Conservation (phyloP, 2,888 invertebrate species). For the Cryptosula pallasiana region DNA sequence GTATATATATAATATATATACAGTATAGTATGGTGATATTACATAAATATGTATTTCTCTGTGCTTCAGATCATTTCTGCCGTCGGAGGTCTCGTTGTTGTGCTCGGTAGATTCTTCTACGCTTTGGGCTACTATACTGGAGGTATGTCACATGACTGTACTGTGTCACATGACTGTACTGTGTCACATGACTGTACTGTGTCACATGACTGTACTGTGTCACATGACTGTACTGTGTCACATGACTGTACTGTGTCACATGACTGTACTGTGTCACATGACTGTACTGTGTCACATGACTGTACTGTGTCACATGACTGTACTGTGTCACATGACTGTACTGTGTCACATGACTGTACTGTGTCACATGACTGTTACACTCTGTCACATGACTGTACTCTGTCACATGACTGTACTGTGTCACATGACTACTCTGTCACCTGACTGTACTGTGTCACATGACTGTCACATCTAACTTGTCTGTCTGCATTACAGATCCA, state of each 20-base stretch:
- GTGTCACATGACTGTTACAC: not conserved
- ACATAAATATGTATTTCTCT: no score
- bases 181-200: not conserved
- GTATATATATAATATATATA: no score
- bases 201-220: not conserved
- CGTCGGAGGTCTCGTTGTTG: constrained; percentile 50
- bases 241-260: no score
- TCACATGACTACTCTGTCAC: not conserved
- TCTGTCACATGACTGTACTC: not conserved
- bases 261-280: not conserved
- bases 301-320: not conserved
- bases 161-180: not conserved
- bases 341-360: no score
- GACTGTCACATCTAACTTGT: no score
- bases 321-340: not conserved
- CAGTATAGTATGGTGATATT: no score
- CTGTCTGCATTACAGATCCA: not conserved
- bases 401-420: not conserved
- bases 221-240: not conserved
- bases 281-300: not conserved
- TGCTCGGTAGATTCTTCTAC: constrained; percentile 53
- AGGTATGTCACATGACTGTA: constrained; percentile 37
- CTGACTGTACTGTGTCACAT: not conserved
- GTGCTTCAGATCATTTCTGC: constrained; percentile 45
- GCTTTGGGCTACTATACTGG: constrained; percentile 56